Conservation (phyloP, 2,113 vertebrate species). For the Equus przewalskii region DNA sequence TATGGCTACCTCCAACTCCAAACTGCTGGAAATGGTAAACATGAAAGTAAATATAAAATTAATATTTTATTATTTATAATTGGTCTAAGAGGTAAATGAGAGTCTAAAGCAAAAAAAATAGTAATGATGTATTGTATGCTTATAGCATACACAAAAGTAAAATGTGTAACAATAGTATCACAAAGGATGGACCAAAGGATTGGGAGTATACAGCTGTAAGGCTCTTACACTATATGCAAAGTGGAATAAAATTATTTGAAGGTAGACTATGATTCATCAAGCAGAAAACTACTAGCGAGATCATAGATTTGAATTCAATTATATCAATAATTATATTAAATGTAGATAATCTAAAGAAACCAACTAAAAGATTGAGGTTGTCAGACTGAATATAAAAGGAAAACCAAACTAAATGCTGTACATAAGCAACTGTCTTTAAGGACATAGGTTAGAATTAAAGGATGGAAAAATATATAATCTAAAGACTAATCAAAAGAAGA, state of each 20-base stretch:
- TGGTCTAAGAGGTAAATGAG: neutral
- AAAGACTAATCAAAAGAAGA: neutral
- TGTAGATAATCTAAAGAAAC: neutral
- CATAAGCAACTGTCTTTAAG: neutral
- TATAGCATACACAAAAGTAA: neutral
- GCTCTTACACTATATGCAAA: neutral
- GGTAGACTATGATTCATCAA: neutral
- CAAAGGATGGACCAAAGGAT: neutral
- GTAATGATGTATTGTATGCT: neutral
- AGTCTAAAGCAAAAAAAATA: neutral
- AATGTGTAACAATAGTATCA: neutral
- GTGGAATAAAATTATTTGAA: neutral
- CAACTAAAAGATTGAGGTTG: neutral
- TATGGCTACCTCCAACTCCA: neutral
- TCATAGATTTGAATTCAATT: neutral
- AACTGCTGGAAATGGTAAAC: neutral
- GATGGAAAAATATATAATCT: neutral
- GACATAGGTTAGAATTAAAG: neutral
- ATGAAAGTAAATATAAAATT: neutral
- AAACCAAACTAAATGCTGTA: neutral
- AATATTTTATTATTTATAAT: neutral
- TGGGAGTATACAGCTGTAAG: neutral
- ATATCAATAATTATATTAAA: neutral
- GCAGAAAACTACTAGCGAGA: neutral
- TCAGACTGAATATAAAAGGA: neutral